Evolutionary conservation across 2,113 vertebrate species (phyloP).

Genomic region (Octodon degus): DNA sequence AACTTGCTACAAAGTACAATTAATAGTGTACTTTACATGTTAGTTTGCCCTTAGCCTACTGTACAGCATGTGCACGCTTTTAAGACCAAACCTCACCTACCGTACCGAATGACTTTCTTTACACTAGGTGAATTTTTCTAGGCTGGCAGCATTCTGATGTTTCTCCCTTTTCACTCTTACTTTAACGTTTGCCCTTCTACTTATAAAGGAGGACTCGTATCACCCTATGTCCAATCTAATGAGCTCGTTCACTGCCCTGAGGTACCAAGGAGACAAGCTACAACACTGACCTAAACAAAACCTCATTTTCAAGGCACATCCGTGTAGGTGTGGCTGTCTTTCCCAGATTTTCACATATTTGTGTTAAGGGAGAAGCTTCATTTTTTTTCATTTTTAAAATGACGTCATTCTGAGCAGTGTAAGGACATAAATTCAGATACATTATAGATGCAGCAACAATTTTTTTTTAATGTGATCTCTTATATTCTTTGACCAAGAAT

Average conservation of each 20-base stretch:
- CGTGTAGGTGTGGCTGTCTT: not conserved
- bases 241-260: not conserved
- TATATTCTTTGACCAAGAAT: not conserved
- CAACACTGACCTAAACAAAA: not conserved
- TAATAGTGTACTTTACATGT: not conserved
- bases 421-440: not conserved
- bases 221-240: not conserved
- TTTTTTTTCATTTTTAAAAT: not conserved
- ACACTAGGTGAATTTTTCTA: not conserved
- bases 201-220: not conserved
- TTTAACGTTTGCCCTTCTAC: slow-evolving; percentile 2
- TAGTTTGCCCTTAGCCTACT: not conserved
- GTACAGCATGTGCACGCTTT: not conserved
- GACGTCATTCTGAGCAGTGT: not conserved
- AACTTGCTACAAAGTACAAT: not conserved
- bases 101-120: not conserved
- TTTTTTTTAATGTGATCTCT: not conserved
- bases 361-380: not conserved
- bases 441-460: not conserved
- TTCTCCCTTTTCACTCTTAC: not conserved
- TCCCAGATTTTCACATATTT: not conserved
- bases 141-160: not conserved
- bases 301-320: not conserved
- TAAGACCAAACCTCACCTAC: not conserved
- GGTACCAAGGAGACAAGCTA: not conserved